Conservation (phyloP, 2,888 invertebrate species). For the Nudaria mundana region DNA sequence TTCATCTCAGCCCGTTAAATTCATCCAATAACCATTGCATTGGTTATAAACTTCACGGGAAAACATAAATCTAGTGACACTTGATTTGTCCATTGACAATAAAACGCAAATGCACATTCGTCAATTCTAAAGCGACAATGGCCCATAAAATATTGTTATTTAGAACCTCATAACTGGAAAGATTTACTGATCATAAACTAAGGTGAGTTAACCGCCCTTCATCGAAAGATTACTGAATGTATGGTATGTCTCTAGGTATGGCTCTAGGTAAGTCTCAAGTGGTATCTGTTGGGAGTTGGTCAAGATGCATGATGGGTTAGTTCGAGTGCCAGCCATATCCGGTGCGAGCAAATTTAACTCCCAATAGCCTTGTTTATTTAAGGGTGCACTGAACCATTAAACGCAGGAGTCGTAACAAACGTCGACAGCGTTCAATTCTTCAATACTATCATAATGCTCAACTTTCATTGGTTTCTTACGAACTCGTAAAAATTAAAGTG, state of each 20-base stretch:
- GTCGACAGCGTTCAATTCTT: slow-evolving; percentile 74
- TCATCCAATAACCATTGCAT: slow-evolving; percentile 46
- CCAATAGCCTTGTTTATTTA: slow-evolving; percentile 75
- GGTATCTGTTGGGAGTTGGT: slow-evolving; percentile 46
- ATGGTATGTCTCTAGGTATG: slow-evolving; percentile 29
- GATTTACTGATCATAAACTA: slow-evolving; percentile 74
- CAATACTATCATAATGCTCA: slow-evolving; percentile 76
- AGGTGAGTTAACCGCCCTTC: slow-evolving; percentile 53
- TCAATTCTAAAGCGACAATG: slow-evolving; percentile 61
- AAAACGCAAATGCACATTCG: slow-evolving; percentile 66
- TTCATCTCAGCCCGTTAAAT: slow-evolving; percentile 25
- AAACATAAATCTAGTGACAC: slow-evolving; percentile 63
- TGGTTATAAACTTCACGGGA: slow-evolving; percentile 66
- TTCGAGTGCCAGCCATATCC: slow-evolving; percentile 77
- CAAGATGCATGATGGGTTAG: slow-evolving; percentile 64
- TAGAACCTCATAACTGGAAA: slow-evolving; percentile 72
- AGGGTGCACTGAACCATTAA: slow-evolving; percentile 79
- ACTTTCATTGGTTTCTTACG: slow-evolving; percentile 76
- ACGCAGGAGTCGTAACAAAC: slow-evolving; percentile 67
- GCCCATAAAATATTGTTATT: slow-evolving; percentile 76
- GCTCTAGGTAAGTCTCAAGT: slow-evolving; percentile 48
- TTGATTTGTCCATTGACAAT: slow-evolving; percentile 56
- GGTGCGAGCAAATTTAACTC: slow-evolving; percentile 77
- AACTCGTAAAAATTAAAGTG: slow-evolving; percentile 72
- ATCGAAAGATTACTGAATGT: slow-evolving; percentile 45